phyloP scores from a whole-genome alignment of 1,140 invertebrate species.

The Rhopalosiphum maidis region DNA sequence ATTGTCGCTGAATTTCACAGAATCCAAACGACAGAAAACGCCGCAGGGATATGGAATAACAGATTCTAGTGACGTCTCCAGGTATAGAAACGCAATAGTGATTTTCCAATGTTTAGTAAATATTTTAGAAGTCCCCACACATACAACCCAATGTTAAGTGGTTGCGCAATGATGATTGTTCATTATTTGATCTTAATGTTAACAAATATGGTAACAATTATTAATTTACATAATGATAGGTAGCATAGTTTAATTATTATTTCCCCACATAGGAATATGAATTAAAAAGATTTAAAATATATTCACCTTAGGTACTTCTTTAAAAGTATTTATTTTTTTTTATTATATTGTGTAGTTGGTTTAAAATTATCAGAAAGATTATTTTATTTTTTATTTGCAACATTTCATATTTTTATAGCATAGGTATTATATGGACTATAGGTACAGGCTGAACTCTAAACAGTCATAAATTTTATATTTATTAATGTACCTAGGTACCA shows the following conservation, averaged over 20 bases:
- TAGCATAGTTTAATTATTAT: not conserved
- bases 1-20: not conserved
- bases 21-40: not conserved
- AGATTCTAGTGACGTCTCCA: not conserved
- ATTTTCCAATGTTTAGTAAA: not conserved
- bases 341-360: not conserved
- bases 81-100: not conserved
- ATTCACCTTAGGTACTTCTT: not conserved
- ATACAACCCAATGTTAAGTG: not conserved
- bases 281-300: not conserved
- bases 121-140: not conserved
- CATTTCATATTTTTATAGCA: not conserved
- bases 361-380: not conserved
- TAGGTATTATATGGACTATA: not conserved
- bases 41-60: constrained; percentile 21
- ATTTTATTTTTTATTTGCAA: not conserved
- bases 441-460: not conserved
- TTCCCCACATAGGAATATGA: not conserved
- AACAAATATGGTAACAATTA: constrained; percentile 9
- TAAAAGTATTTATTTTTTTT: not conserved
- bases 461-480: not conserved
- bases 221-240: not conserved
- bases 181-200: not conserved
- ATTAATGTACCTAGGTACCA: not conserved
- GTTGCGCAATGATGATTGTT: not conserved